phyloP scores from a whole-genome alignment of 2,888 invertebrate genomes.

The Carabus problematicus region DNA sequence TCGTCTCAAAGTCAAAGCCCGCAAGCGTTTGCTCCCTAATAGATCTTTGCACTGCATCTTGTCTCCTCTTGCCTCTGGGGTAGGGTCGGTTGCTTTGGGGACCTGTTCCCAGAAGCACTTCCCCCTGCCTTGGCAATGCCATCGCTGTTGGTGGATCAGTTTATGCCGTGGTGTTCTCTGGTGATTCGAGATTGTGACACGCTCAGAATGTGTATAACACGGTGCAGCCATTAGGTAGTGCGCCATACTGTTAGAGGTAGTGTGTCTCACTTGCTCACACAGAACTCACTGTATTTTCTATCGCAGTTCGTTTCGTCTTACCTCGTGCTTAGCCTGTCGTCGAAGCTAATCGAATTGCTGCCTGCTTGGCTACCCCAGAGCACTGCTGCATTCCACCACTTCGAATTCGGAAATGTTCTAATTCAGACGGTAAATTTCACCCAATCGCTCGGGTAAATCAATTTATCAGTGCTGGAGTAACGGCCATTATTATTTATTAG shows the following conservation, averaged over 20 bases:
- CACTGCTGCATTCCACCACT: too few species aligned
- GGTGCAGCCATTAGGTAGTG: constrained; percentile 38
- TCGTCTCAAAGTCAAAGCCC: too few species aligned
- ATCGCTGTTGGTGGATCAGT: constrained; percentile 2
- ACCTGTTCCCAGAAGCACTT: constrained; percentile 2
- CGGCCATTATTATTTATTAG: too few species aligned
- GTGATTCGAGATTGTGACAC: constrained; percentile 41
- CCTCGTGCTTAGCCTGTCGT: constrained; percentile 34
- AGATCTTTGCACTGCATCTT: not conserved
- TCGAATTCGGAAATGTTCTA: not conserved
- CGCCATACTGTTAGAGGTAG: not conserved
- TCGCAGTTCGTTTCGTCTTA: not conserved
- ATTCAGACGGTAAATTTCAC: not conserved
- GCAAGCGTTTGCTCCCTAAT: not conserved
- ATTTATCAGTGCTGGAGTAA: too few species aligned
- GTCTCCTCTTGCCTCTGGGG: too few species aligned
- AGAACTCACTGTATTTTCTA: not conserved
- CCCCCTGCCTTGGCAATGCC: constrained; percentile 1
- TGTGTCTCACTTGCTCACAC: not conserved
- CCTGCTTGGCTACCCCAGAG: not conserved
- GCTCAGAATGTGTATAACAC: constrained; percentile 43
- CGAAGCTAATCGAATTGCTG: constrained; percentile 38
- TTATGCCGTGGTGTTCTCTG: constrained; percentile 27
- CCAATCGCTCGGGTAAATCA: too few species aligned
- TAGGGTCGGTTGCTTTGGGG: not conserved